Evolutionary conservation across 2,888 invertebrate genomes (phyloP).

Genomic region (Romanomermis culicivorax): DNA sequence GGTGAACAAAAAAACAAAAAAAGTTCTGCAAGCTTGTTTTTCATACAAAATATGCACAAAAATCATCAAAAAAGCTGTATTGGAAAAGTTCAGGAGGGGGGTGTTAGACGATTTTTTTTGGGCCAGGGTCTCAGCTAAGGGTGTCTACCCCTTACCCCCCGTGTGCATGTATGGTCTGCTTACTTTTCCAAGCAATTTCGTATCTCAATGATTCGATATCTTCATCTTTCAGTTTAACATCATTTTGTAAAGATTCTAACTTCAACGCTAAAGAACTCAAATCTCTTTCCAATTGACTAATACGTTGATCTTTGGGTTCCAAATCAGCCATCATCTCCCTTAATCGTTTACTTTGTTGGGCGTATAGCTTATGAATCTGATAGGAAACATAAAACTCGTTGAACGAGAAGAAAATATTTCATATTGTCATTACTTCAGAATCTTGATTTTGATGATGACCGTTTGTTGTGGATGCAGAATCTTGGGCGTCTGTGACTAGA

Average conservation of each 20-base stretch:
- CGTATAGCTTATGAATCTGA: slow-evolving; percentile 28
- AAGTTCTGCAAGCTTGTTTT: too few species aligned
- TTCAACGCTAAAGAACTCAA: background rate
- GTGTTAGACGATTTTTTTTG: too few species aligned
- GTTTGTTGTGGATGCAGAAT: too few species aligned
- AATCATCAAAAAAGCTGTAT: background rate
- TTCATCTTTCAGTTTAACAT: slow-evolving; percentile 3
- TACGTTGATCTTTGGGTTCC: slow-evolving; percentile 27
- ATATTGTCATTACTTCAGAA: background rate
- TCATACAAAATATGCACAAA: too few species aligned
- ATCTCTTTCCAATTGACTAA: slow-evolving; percentile 29
- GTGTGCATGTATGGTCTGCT: too few species aligned
- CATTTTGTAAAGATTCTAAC: slow-evolving; percentile 3
- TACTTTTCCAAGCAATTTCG: slow-evolving; percentile 19
- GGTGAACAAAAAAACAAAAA: too few species aligned
- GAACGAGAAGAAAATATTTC: background rate
- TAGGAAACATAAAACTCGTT: slow-evolving; percentile 7
- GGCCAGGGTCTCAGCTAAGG: too few species aligned
- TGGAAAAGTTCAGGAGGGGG: too few species aligned
- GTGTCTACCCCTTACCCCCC: too few species aligned
- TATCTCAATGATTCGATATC: slow-evolving; percentile 12
- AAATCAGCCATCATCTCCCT: slow-evolving; percentile 27
- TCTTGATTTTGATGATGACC: background rate
- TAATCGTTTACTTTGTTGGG: slow-evolving; percentile 28
- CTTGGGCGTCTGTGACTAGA: too few species aligned